These are phyloP conservation scores for Agonopterix subpropinquella DNA, from an alignment of 2,888 invertebrate genomes.

Conservation along the genomic window DNA sequence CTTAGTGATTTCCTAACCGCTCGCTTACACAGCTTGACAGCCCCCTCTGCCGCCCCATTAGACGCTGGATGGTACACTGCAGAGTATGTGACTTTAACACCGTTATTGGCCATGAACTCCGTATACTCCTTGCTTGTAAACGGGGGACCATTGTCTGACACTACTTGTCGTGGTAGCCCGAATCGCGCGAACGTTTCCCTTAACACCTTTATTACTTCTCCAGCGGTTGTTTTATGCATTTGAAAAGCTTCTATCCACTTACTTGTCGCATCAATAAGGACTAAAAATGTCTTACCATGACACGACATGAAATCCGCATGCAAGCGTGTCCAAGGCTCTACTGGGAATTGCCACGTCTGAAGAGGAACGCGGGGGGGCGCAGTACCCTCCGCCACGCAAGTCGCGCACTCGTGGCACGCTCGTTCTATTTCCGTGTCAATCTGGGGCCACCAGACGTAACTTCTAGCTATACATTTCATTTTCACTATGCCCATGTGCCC, in stretches of 20 bases:
- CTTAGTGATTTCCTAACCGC: no score
- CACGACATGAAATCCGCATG: slow-evolving; percentile 12
- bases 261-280: slow-evolving; percentile 9
- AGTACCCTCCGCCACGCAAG: slow-evolving; percentile 6
- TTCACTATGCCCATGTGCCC: neutral
- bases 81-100: neutral
- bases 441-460: slow-evolving; percentile 19
- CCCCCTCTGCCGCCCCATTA: no score
- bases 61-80: neutral
- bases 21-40: neutral
- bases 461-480: slow-evolving; percentile 13
- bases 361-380: slow-evolving; percentile 11
- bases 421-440: slow-evolving; percentile 13
- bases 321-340: neutral
- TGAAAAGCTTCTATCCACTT: slow-evolving; percentile 18
- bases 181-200: neutral
- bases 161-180: no score
- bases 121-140: slow-evolving; percentile 10
- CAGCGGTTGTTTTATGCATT: slow-evolving; percentile 11
- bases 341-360: no score
- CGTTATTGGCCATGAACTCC: slow-evolving; percentile 5
- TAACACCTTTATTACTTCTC: slow-evolving; percentile 8
- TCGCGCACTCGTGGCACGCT: slow-evolving; percentile 5
- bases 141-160: slow-evolving; percentile 3
- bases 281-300: slow-evolving; percentile 10